These are phyloP conservation scores for Catocala sponsa DNA, from an alignment of 2,888 invertebrate species.

Conservation along the genomic window DNA sequence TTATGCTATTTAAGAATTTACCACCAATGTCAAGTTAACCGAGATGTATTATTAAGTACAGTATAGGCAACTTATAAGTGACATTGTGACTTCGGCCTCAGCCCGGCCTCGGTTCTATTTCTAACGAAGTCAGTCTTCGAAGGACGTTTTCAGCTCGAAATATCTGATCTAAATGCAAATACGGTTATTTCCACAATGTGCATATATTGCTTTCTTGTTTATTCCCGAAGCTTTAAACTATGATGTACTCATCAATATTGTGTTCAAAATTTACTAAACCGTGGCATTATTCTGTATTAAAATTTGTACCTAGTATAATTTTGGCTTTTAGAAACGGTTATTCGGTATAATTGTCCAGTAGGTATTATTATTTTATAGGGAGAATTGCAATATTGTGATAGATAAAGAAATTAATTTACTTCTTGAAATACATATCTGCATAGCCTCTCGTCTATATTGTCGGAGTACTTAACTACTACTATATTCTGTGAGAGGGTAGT, in stretches of 20 bases:
- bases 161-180: slow-evolving; percentile 75
- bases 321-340: slow-evolving; percentile 29
- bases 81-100: slow-evolving; percentile 57
- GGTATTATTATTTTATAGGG: slow-evolving; percentile 2
- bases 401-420: too few species aligned
- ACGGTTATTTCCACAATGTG: slow-evolving; percentile 62
- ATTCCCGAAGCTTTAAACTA: slow-evolving; percentile 24
- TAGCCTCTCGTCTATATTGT: too few species aligned
- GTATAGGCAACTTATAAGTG: slow-evolving; percentile 47
- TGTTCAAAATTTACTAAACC: slow-evolving; percentile 29
- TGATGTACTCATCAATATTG: slow-evolving; percentile 22
- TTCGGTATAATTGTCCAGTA: slow-evolving; percentile 25
- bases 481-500: too few species aligned
- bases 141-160: slow-evolving; percentile 72
- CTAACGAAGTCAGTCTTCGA: slow-evolving; percentile 62
- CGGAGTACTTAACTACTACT: too few species aligned
- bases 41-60: slow-evolving; percentile 56
- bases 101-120: slow-evolving; percentile 78
- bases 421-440: too few species aligned
- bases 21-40: slow-evolving; percentile 28
- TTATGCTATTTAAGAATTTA: slow-evolving; percentile 32
- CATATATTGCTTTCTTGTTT: slow-evolving; percentile 45
- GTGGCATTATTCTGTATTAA: slow-evolving; percentile 21
- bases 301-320: slow-evolving; percentile 3
- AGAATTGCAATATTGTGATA: too few species aligned